phyloP scores from a whole-genome alignment of 2,113 vertebrate genomes.

The Stegastes partitus region DNA sequence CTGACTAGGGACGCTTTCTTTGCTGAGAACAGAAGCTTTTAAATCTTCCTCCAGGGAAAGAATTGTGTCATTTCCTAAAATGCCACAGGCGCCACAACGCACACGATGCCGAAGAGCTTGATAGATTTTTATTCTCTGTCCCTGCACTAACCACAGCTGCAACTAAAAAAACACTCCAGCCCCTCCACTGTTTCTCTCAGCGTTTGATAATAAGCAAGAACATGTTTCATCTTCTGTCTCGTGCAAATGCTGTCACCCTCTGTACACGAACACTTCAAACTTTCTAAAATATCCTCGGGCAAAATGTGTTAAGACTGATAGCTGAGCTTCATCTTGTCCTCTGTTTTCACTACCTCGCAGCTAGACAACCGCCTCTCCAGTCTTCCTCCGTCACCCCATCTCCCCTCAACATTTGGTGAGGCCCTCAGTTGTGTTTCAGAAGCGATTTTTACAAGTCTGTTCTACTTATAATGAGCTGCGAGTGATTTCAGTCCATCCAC shows the following conservation, averaged over 20 bases:
- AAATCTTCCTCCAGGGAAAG: conserved; percentile 47
- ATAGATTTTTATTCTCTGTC: conserved; percentile 42
- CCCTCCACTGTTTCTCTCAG: conserved; percentile 37
- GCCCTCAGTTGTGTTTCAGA: conserved; percentile 53
- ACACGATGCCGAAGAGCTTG: conserved; percentile 10
- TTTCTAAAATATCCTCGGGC: conserved; percentile 33
- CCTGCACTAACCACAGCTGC: conserved; percentile 23
- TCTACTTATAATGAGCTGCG: conserved; percentile 48
- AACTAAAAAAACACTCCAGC: conserved; percentile 26
- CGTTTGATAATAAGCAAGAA: conserved; percentile 57
- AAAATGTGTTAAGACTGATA: conserved; percentile 26
- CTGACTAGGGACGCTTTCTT: conserved; percentile 46
- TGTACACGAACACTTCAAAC: conserved; percentile 29
- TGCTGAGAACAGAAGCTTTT: conserved; percentile 43
- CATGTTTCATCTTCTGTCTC: conserved; percentile 54
- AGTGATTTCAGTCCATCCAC: conserved; percentile 47
- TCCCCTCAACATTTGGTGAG: conserved; percentile 49
- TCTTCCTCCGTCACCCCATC: conserved; percentile 6
- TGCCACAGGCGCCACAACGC: conserved; percentile 33
- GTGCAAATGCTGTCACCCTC: conserved; percentile 38
- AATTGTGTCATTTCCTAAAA: conserved; percentile 70
- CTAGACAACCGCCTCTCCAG: conserved; percentile 27
- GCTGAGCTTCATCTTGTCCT: conserved; percentile 41
- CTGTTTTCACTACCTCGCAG: conserved; percentile 48
- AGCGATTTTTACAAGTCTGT: conserved; percentile 25